Conservation (phyloP, 2,113 vertebrate species). For the Cochlearius cochlearius region DNA sequence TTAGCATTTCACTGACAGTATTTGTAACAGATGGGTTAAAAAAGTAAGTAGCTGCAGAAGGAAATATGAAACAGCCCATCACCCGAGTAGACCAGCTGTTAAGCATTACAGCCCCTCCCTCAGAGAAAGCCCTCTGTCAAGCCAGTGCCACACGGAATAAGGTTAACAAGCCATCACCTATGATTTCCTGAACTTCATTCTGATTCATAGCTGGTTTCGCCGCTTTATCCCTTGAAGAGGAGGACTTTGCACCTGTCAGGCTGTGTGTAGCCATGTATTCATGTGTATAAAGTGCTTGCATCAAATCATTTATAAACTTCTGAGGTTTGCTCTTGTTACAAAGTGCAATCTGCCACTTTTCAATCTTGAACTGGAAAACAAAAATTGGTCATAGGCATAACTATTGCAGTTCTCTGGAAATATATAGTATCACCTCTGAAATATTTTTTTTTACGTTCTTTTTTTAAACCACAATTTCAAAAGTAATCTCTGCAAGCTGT, state of each 20-base stretch:
- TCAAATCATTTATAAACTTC: slow-evolving; percentile 80
- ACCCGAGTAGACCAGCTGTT: background rate
- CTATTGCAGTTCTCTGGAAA: background rate
- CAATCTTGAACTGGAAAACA: slow-evolving; percentile 79
- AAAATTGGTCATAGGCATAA: slow-evolving; percentile 14
- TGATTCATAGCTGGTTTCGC: slow-evolving; percentile 81
- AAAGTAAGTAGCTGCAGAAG: background rate
- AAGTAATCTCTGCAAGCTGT: background rate
- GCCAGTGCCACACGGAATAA: background rate
- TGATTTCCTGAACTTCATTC: slow-evolving; percentile 80
- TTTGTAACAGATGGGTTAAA: background rate
- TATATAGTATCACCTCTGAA: background rate
- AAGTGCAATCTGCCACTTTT: slow-evolving; percentile 78
- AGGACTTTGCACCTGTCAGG: slow-evolving; percentile 76
- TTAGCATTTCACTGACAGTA: background rate
- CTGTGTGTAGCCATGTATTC: slow-evolving; percentile 80
- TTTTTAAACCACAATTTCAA: background rate
- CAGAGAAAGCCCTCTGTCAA: slow-evolving; percentile 11
- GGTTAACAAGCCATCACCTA: slow-evolving; percentile 64
- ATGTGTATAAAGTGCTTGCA: slow-evolving; percentile 79
- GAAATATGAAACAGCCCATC: background rate
- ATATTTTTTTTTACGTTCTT: background rate
- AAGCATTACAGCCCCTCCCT: background rate
- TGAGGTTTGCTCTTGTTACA: slow-evolving; percentile 81
- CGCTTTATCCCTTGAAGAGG: slow-evolving; percentile 76